These are phyloP conservation scores for Phyllotis vaccarum DNA, from an alignment of 2,797 vertebrate species.

Conservation along the genomic window DNA sequence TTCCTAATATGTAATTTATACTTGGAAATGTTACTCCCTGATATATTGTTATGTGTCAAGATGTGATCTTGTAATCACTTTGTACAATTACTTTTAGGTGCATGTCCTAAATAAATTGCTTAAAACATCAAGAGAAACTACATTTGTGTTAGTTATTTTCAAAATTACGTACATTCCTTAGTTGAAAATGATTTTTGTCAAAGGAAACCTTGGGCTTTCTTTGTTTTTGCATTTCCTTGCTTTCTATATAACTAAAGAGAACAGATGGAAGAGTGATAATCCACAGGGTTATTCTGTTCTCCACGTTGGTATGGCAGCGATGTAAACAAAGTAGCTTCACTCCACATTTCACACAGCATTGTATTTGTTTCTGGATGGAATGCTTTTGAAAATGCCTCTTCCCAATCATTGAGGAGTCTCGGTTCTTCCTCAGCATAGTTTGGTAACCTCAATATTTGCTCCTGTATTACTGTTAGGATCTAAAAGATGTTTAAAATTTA, in stretches of 20 bases:
- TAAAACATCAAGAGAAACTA: slow-evolving; percentile 48
- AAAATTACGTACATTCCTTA: slow-evolving; percentile 68
- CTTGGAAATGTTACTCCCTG: slow-evolving; percentile 79
- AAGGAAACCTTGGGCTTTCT: slow-evolving; percentile 77
- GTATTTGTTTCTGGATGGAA: slow-evolving; percentile 86
- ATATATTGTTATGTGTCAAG: slow-evolving; percentile 77
- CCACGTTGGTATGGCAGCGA: slow-evolving; percentile 86
- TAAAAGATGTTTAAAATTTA: slow-evolving; percentile 89
- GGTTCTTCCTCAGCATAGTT: slow-evolving; percentile 81
- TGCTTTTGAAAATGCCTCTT: slow-evolving; percentile 81
- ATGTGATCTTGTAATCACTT: slow-evolving; percentile 80
- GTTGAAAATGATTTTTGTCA: slow-evolving; percentile 64
- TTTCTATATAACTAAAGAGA: slow-evolving; percentile 88
- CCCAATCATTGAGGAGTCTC: slow-evolving; percentile 86
- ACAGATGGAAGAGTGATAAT: slow-evolving; percentile 85
- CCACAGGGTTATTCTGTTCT: slow-evolving; percentile 84
- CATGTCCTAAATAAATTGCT: slow-evolving; percentile 75
- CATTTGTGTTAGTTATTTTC: slow-evolving; percentile 45
- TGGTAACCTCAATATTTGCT: slow-evolving; percentile 87
- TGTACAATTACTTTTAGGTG: slow-evolving; percentile 82
- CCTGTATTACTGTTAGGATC: slow-evolving; percentile 88
- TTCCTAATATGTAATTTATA: slow-evolving; percentile 25
- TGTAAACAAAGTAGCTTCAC: slow-evolving; percentile 87
- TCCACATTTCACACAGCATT: slow-evolving; percentile 87
- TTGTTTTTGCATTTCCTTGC: slow-evolving; percentile 82